Evolutionary conservation across 2,888 invertebrate species (phyloP).

Genomic region (Masnerella sp.): DNA sequence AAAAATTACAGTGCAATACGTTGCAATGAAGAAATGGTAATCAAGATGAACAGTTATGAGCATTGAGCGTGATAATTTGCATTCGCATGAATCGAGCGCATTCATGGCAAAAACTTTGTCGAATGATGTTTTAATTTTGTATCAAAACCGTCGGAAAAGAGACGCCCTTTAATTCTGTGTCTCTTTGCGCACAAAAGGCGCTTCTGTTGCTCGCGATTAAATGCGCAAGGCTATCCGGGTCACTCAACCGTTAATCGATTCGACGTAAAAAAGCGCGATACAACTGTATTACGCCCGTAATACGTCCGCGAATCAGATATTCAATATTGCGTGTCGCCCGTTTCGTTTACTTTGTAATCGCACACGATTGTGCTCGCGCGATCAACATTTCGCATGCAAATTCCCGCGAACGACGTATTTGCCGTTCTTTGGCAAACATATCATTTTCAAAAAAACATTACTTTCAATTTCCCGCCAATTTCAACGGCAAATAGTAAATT

Average conservation of each 20-base stretch:
- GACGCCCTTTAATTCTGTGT: slow-evolving; percentile 41
- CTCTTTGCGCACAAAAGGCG: slow-evolving; percentile 52
- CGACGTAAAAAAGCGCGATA: slow-evolving; percentile 30
- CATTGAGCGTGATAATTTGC: slow-evolving; percentile 40
- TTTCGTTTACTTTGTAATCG: slow-evolving; percentile 20
- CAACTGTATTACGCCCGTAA: slow-evolving; percentile 29
- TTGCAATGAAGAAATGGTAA: slow-evolving; percentile 33
- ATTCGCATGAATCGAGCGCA: slow-evolving; percentile 41
- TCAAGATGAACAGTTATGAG: slow-evolving; percentile 37
- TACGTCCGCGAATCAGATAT: slow-evolving; percentile 27
- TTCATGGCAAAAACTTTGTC: slow-evolving; percentile 44
- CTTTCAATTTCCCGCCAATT: no score
- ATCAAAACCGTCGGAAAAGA: slow-evolving; percentile 41
- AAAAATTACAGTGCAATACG: no score
- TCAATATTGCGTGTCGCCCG: slow-evolving; percentile 19
- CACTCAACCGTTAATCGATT: slow-evolving; percentile 60
- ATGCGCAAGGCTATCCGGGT: slow-evolving; percentile 47
- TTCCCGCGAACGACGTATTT: no score
- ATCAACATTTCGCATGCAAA: slow-evolving; percentile 6
- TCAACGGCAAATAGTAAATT: no score
- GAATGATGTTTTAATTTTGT: slow-evolving; percentile 54
- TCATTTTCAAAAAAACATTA: no score
- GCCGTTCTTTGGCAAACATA: no score
- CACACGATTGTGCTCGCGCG: background rate
- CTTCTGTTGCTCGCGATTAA: slow-evolving; percentile 48